These are phyloP conservation scores for Drosophila orosa DNA, from an alignment of 1,140 invertebrate species.

Conservation along the genomic window DNA sequence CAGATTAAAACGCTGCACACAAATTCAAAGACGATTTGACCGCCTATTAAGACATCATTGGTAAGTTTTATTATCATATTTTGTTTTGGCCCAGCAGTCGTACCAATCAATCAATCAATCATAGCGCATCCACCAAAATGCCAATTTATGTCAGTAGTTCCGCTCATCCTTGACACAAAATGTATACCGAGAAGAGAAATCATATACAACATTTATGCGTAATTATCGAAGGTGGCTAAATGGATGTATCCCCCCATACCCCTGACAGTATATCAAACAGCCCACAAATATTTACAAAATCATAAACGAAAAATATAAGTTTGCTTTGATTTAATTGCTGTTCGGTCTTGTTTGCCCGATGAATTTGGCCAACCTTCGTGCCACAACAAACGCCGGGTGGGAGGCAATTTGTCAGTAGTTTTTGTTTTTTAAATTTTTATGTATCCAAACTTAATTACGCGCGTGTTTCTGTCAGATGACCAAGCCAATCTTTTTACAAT, in stretches of 20 bases:
- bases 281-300: slow-evolving; percentile 54
- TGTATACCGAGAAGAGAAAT: slow-evolving; percentile 23
- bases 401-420: slow-evolving; percentile 36
- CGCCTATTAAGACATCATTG: slow-evolving; percentile 69
- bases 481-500: slow-evolving; percentile 38
- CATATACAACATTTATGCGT: slow-evolving; percentile 48
- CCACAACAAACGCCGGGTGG: slow-evolving; percentile 32
- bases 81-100: slow-evolving; percentile 30
- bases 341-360: slow-evolving; percentile 38
- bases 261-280: slow-evolving; percentile 30
- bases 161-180: slow-evolving; percentile 79
- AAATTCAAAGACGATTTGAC: slow-evolving; percentile 49
- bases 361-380: slow-evolving; percentile 63
- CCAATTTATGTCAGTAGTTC: slow-evolving; percentile 50
- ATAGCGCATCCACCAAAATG: slow-evolving; percentile 46
- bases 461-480: slow-evolving; percentile 65
- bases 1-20: slow-evolving; percentile 2
- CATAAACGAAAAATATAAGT: slow-evolving; percentile 15
- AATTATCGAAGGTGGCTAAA: slow-evolving; percentile 62
- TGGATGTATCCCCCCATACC: slow-evolving; percentile 36
- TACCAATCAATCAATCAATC: slow-evolving; percentile 59
- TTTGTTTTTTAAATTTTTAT: slow-evolving; percentile 23
- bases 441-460: slow-evolving; percentile 66
- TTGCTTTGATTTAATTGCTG: slow-evolving; percentile 48
- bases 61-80: slow-evolving; percentile 13